Evolutionary conservation across 1,140 invertebrate species (phyloP), one percentile per base, ranked within the genome.

Genomic region (Asobara japonica): DNA sequence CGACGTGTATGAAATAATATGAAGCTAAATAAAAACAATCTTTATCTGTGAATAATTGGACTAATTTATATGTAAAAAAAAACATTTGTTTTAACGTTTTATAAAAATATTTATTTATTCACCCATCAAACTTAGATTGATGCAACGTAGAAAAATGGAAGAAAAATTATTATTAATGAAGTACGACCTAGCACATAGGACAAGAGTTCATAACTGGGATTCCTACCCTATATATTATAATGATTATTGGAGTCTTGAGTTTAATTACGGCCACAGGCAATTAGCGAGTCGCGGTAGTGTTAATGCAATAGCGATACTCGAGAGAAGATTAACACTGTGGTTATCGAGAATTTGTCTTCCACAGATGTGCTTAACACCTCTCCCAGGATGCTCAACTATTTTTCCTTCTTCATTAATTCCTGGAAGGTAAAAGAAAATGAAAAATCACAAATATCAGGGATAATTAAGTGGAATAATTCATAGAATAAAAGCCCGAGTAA

Each of bases 261-360:
- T 69, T 79, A 18, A 16, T 45, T 77, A 84, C 64, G 90, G 90
- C 92, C 92, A 94, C 48, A 91, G 85, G 65, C 88, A 81, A 77
- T 92, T 91, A 7, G 93, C 92, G 56, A 96, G 80, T 74, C 90
- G 88, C 3, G 96, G 95, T 66, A 94, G 89, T 6, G 92, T 83
- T 5, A 96, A 80, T 8, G 91, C 93, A 73, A 93, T 94, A 1
- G 94, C 84, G 41, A 97, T 90, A 68, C 91, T 94, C 0, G 95
- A 93, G 62, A 97, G 86, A 16, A 98, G 88, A 86, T 97, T 98
- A 0, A 98, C 94, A 84, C 94, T 93, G 79, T 97, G 94, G 84
- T 97, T 97, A 82, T 97, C 95, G n/a, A 98, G 84, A 51, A 97
- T 84, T 75, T 91, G 89, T 70, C 89, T 84, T 22, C 96, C 96